phyloP scores from a whole-genome alignment of 2,888 invertebrate genomes.

The Hartigia nigra region DNA sequence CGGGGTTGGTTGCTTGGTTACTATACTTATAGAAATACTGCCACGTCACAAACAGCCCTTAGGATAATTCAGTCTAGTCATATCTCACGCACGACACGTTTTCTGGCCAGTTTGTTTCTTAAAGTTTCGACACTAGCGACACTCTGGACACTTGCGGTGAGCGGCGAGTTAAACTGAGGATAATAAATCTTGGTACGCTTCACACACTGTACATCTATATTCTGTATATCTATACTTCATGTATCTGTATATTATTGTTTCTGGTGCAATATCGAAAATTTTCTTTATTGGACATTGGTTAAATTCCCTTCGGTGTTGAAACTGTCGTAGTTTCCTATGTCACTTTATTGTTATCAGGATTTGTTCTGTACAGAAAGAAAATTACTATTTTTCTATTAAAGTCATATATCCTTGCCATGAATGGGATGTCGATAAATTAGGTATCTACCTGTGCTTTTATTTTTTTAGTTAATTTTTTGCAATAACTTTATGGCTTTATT shows the following conservation, averaged over 20 bases:
- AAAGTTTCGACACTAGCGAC: not conserved
- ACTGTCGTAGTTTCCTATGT: not conserved
- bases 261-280: not conserved
- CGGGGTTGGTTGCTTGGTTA: not conserved
- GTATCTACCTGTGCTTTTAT: not conserved
- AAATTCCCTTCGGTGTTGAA: not conserved
- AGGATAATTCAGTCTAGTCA: not conserved
- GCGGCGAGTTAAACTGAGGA: not conserved
- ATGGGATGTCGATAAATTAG: too few species aligned
- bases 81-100: not conserved
- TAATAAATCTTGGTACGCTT: not conserved
- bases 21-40: not conserved
- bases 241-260: not conserved
- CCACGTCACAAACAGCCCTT: not conserved
- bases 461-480: not conserved
- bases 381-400: too few species aligned
- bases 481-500: not conserved
- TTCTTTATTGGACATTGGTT: not conserved
- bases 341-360: not conserved
- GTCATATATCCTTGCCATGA: too few species aligned
- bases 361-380: too few species aligned
- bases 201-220: not conserved
- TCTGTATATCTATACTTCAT: accelerated
- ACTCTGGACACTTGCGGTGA: not conserved
- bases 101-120: not conserved